Evolutionary conservation across 1,140 invertebrate species (phyloP), one percentile per base, ranked within the genome.

Genomic region (Eupeodes corollae): DNA sequence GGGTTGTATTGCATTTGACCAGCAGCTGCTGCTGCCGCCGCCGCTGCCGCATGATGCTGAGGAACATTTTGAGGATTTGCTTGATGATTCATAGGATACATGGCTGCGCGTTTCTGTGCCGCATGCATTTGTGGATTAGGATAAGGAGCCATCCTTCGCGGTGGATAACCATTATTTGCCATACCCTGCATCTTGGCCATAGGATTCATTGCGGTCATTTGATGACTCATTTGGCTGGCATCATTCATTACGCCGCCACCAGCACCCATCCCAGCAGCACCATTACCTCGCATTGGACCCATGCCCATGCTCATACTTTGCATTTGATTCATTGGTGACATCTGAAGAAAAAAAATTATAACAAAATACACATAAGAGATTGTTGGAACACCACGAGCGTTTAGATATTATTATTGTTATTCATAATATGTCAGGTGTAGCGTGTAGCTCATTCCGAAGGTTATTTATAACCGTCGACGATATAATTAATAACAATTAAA

Each of bases 61-160:
- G 53, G 51, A 45, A 53, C 48, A 45, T 48, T 53, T 37, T 51
- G 61, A 39, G 51, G 54, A 51, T 57, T 60, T 9, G 46, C 41
- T 33, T 43, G 38, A 15, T 41, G 33, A 42, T 26, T 42, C 44
- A 49, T 47, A 11, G 62, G 59, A 41, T 67, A 63, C 54, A 64
- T 62, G 32, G 52, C 61, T 16, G 54, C 58, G 11, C 66, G 47
- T 60, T 90, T 87, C 57, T 88, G 85, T 30, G 78, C 75, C 78
- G 87, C 86, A 58, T 89, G 82, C 79, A 88, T 84, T 19, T 79
- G 78, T 8, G 85, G 83, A 43, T 77, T 79, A 2, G 86, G 85
- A 69, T 89, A 91, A 0, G 87, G 86, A 16, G 84, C 74, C 67
- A 87, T 73, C 57, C 87, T 73, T 53, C 84, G 76, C 49, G 73